Conservation (phyloP, 1,140 invertebrate genomes). For the Calosoma granatense region DNA sequence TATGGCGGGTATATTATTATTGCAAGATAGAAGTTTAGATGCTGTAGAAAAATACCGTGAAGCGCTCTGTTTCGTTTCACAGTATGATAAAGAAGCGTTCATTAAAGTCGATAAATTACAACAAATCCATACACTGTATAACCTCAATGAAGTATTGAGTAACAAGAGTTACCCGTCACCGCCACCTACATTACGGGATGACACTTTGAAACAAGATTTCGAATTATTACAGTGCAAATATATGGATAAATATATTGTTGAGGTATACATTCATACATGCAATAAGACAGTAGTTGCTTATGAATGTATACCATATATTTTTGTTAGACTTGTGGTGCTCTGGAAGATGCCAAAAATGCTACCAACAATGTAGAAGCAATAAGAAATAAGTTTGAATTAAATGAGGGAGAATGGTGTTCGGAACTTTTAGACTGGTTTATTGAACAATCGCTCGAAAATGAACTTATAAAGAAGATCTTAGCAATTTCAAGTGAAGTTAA, state of each 20-base stretch:
- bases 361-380: conserved; percentile 10
- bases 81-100: conserved; percentile 36
- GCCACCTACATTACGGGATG: conserved; percentile 43
- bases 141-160: conserved; percentile 46
- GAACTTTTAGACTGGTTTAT: conserved; percentile 23
- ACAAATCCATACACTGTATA: conserved; percentile 58
- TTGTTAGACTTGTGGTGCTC: conserved; percentile 15
- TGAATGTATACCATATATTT: no score
- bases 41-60: conserved; percentile 52
- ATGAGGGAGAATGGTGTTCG: conserved; percentile 25
- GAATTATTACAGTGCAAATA: conserved; percentile 48
- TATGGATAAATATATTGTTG: conserved; percentile 42
- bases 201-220: conserved; percentile 38
- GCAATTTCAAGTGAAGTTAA: neutral
- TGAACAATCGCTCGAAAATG: conserved; percentile 16
- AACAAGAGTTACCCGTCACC: conserved; percentile 17
- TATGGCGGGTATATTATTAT: conserved; percentile 53
- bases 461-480: conserved; percentile 13
- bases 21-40: conserved; percentile 36
- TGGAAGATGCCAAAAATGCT: conserved; percentile 13
- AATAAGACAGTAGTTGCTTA: no score
- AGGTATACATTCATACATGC: no score
- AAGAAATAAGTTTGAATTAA: conserved; percentile 18
- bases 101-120: conserved; percentile 39
- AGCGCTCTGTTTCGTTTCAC: conserved; percentile 43